Base-by-base conservation (phyloP, 2,797 vertebrate genomes). In the Arremon brunneinucha region DNA sequence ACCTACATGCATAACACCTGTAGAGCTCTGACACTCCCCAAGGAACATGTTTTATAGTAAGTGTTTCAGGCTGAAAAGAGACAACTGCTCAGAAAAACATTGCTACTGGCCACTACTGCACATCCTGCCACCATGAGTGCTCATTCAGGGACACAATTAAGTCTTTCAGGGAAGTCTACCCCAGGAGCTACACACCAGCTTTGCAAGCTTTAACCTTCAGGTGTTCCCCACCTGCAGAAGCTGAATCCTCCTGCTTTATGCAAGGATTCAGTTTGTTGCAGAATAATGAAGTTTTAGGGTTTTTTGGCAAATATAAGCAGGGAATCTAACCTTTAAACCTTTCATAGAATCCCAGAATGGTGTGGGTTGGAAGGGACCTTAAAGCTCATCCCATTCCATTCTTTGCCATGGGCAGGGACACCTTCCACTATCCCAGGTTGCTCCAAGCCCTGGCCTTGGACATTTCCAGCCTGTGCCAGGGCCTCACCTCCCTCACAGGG, bases 371-470 rank as follows among this genome's bases (percentile, higher is more conserved):
- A 57, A 57, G n/a, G 8, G 28, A 44, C 6, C 28, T n/a, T 50
- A 57, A 70, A 83, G 17, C 11, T 2, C 43, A 83, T 6, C 37
- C 24, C 1, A 0, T 30, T 6, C n/a, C n/a, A 30, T 1, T 2
- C 35, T 20, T 11, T 69, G 20, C 49, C 64, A 39, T 1, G 9
- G 12, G 7, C n/a, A 70, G 24, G n/a, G 64, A 70, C 71, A 64
- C 5, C 4, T 59, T 7, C 55, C 47, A 55, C 12, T 14, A 0
- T 0, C 13, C 27, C 71, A 77, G 57, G 14, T 0, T 30, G n/a
- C 50, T 77, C 63, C 49, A 24, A 49, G 15, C 19, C 2, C 41
- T 0, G 56, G 47, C 43, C 49, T 57, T 30, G 64, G 12, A 20
- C 57, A 70, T 8, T 46, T 0, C 24, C 57, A 83, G 57, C 22